Percentiles rank a stretch among this genome's conserved stretches.
Evolutionary conservation across 2,888 invertebrate species (phyloP).

Genomic region (Glyphotaelius pellucidus): DNA sequence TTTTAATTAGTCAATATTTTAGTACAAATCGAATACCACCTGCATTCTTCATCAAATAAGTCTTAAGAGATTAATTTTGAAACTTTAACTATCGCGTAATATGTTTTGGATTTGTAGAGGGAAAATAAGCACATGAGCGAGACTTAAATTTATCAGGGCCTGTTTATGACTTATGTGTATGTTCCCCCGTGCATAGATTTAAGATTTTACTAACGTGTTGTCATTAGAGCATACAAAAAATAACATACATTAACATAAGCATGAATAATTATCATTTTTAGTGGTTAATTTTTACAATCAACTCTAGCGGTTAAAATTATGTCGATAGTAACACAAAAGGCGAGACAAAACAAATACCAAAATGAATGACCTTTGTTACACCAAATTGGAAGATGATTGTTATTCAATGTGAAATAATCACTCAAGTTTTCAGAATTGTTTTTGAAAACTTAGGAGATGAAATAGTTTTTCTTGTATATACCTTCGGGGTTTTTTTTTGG

Average conservation of each 20-base stretch:
- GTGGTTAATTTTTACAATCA: background rate
- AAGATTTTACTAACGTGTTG: background rate
- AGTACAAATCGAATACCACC: no score
- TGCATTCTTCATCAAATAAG: no score
- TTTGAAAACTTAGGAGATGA: background rate
- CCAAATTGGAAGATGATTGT: background rate
- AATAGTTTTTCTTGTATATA: background rate
- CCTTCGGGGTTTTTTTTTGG: background rate
- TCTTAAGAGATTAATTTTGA: no score
- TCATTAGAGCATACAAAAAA: background rate
- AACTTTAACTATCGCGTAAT: no score
- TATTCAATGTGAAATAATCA: background rate
- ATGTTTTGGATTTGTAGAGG: no score
- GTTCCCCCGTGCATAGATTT: no score
- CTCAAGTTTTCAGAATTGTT: background rate
- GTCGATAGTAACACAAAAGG: background rate
- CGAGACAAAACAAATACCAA: background rate
- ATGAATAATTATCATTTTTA: background rate
- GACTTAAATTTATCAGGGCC: no score
- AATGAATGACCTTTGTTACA: background rate
- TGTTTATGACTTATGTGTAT: no score
- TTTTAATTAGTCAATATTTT: no score
- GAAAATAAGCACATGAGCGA: no score
- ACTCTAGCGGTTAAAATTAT: background rate
- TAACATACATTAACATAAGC: background rate